A percentile compares a stretch with the other conserved stretches of the same genome.
These are phyloP conservation scores for Hemicrepidius hirtus DNA, from an alignment of 2,888 invertebrate species.

Conservation along the genomic window DNA sequence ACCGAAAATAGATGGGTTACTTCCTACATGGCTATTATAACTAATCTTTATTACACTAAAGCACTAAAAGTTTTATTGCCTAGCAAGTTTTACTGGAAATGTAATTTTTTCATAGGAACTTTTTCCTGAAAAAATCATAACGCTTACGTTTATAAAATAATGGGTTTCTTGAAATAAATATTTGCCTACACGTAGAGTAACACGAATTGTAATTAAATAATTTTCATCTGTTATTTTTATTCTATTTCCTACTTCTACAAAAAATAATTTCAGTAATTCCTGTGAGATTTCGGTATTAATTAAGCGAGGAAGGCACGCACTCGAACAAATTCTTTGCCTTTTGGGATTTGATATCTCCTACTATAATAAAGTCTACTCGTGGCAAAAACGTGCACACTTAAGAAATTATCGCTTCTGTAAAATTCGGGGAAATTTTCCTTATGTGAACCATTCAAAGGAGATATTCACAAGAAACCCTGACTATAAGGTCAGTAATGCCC, in stretches of 20 bases:
- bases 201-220: no score
- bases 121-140: no score
- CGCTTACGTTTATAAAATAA: neutral
- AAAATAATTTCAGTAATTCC: constrained; percentile 9
- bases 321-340: constrained; percentile 2
- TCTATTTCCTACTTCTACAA: neutral
- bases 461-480: constrained; percentile 35
- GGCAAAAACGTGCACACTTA: constrained; percentile 26
- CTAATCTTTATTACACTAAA: no score
- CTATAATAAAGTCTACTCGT: constrained; percentile 25
- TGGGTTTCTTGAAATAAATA: neutral
- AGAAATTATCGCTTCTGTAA: constrained; percentile 31
- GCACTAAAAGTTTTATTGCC: no score
- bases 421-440: constrained; percentile 28
- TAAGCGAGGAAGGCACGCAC: neutral
- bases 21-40: no score
- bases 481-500: constrained; percentile 42
- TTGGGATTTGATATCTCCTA: constrained; percentile 23
- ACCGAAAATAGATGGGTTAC: no score
- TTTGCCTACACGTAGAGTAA: no score
- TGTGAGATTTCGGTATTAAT: neutral
- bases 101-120: no score
- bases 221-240: neutral
- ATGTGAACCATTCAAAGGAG: constrained; percentile 22
- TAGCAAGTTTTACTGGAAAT: no score